Evolutionary conservation across 64 coral and sea anemone genomes (phyloP).

Genomic region (Montipora capricornis): DNA sequence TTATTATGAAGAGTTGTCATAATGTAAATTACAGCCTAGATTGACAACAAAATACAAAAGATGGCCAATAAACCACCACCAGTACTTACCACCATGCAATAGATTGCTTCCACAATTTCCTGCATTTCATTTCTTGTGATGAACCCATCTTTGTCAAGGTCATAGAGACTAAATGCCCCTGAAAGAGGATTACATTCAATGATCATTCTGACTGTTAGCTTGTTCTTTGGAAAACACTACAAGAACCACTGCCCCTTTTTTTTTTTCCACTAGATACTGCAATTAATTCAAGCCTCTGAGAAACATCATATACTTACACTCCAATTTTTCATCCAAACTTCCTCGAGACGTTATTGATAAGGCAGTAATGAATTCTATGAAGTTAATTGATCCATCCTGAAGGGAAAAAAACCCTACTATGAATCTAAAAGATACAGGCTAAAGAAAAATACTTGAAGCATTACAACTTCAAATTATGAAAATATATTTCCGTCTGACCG

Average conservation of each 20-base stretch:
- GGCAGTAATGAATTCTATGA: conserved; percentile 97
- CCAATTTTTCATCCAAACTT: conserved; percentile 99
- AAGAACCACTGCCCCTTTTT: too few relatives aligned
- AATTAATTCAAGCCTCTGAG: neutral
- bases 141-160: conserved; percentile 97
- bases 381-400: conserved; percentile 98
- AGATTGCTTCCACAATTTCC: conserved; percentile 97
- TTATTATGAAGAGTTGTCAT: too few relatives aligned
- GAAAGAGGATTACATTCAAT: conserved; percentile 3
- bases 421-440: too few relatives aligned
- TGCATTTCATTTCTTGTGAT: conserved; percentile 98
- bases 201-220: neutral
- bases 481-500: too few relatives aligned
- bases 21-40: neutral
- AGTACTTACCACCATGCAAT: conserved; percentile 96
- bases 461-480: neutral
- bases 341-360: conserved; percentile 98
- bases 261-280: too few relatives aligned
- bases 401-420: neutral
- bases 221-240: too few relatives aligned
- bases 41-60: neutral
- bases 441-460: too few relatives aligned
- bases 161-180: conserved; percentile 99
- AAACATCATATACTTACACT: conserved; percentile 69
- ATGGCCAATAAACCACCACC: neutral